Conservation (phyloP, 2,113 vertebrate genomes). For the Vombatus ursinus region DNA sequence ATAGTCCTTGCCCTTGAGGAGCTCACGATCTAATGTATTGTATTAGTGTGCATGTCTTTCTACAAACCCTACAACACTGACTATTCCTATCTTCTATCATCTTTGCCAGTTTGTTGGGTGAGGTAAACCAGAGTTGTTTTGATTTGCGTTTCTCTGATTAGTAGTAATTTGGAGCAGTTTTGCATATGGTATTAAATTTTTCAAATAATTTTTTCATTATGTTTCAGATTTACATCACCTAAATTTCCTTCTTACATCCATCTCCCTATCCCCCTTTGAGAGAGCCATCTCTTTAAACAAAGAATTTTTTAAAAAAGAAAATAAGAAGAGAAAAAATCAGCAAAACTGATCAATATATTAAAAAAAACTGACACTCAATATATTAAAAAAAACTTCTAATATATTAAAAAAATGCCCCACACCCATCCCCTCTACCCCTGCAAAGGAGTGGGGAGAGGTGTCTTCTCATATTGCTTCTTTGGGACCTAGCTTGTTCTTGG, state of each 20-base stretch:
- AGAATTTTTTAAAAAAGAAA: neutral
- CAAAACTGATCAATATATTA: neutral
- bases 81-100: neutral
- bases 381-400: neutral
- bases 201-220: neutral
- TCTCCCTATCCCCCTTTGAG: neutral
- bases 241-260: neutral
- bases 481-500: neutral
- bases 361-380: neutral
- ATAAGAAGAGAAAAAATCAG: neutral
- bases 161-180: neutral
- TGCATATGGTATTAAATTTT: neutral
- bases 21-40: neutral
- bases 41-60: neutral
- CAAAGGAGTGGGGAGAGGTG: neutral
- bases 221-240: neutral
- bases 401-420: neutral
- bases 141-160: neutral
- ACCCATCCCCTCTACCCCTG: neutral
- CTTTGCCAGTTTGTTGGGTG: neutral
- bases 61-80: neutral
- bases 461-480: neutral
- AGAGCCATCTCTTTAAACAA: neutral
- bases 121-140: neutral
- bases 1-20: neutral